Evolutionary conservation across 2,888 invertebrate species (phyloP), one percentile per base, ranked within the genome.

Genomic region (Steinernema scapterisci): DNA sequence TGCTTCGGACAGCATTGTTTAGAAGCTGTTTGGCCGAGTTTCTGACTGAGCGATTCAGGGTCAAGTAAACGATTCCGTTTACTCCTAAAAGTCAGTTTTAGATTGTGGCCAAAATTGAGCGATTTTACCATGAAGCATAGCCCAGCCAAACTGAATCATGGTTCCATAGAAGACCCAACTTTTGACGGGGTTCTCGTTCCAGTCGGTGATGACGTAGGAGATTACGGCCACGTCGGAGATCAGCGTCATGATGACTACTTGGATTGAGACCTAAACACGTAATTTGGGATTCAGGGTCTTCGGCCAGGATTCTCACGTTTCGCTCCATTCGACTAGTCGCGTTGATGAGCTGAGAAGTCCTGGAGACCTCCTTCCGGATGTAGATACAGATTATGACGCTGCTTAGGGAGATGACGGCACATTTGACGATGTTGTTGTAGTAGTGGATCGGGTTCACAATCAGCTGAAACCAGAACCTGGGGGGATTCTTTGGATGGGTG

Each of bases 401-500:
- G 63, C 27, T 63, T 5, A 63, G 27, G 2, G 63, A 63, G 27
- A 63, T 63, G 31, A 63, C 13, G 27, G 27, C 25, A 27, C 63
- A 31, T 31, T 63, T 63, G 6, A 11, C 63, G 27, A 63, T 63
- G 63, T 63, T 63, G 31, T 63, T 63, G 63, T 63, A 63, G n/a
- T 63, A 63, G 63, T 31, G 27, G 13, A 63, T 63, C 7, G 63
- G 63, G 19, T 63, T 63, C 31, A 63, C 63, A 13, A 63, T 25
- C 21, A 25, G 25, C 54, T 54, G 21, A 11, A 54, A 54, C 51
- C 11, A 51, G 6, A n/a, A n/a, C n/a, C n/a, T n/a, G n/a, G n/a
- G n/a, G n/a, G n/a, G n/a, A n/a, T 9, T 44, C 13, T 7, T 9
- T 44, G 7, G 13, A 13, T 13, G 7, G 45, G 13, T 44, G 9